A percentile compares a stretch with the other conserved stretches of the same genome.
Evolutionary conservation across 2,113 vertebrate genomes (phyloP).

Genomic region (Azemiops feae): DNA sequence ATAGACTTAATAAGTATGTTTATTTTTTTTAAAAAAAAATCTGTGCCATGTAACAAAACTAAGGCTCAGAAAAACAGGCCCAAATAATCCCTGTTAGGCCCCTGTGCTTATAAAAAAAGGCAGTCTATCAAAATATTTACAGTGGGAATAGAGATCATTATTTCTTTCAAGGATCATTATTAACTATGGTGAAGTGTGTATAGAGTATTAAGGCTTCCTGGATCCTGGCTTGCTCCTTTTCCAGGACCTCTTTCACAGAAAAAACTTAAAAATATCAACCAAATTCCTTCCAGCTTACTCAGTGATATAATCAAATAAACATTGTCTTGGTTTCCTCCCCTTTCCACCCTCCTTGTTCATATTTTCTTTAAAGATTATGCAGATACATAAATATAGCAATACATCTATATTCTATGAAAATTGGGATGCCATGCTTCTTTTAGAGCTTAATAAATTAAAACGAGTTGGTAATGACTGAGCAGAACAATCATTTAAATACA

Average conservation of each 20-base stretch:
- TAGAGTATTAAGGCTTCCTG: background rate
- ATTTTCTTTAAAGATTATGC: slow-evolving; percentile 5
- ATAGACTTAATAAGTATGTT: background rate
- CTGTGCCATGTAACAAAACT: background rate
- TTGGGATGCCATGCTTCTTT: slow-evolving; percentile 50
- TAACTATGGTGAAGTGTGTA: background rate
- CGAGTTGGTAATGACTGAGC: slow-evolving; percentile 50
- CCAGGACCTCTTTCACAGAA: background rate
- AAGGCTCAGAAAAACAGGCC: background rate
- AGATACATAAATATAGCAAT: slow-evolving; percentile 18
- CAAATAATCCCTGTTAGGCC: background rate
- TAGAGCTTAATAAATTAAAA: slow-evolving; percentile 56
- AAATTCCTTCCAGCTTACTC: background rate
- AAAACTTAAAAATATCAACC: background rate
- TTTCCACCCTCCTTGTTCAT: background rate
- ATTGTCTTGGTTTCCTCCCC: background rate
- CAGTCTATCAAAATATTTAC: background rate
- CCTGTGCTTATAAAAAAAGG: background rate
- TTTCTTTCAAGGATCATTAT: background rate
- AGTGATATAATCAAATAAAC: background rate
- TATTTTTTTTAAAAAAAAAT: background rate
- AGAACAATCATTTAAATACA: slow-evolving; percentile 9
- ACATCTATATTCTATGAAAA: slow-evolving; percentile 26
- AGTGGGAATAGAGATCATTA: background rate
- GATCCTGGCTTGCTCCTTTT: background rate